Evolutionary conservation across 2,113 vertebrate genomes (phyloP), one percentile per base, ranked within the genome.

Genomic region (Petroica traversi): DNA sequence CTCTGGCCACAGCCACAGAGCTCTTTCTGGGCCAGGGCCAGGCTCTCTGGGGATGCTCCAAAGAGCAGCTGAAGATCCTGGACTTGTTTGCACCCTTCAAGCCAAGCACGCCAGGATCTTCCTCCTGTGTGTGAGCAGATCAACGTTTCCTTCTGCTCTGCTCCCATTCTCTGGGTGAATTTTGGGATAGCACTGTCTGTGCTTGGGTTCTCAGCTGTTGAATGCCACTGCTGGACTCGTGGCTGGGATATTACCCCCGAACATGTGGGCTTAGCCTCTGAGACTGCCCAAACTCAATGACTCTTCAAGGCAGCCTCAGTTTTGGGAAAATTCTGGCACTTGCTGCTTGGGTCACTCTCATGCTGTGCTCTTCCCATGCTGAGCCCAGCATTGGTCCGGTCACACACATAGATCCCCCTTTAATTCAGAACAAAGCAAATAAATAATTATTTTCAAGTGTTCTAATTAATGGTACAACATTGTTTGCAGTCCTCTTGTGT

Each of bases 31-130:
- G 58, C 45, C 38, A 61, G 0, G 1, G 17, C 82, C 67, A 43
- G 28, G 61, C 54, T 76, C 93, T 62, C 57, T 0, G 0, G 66
- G 57, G 62, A 46, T 4, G 29, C 19, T 62, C 25, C 3, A 5
- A 61, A 49, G 31, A 73, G 77, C 80, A 95, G 92, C 63, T 72
- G 85, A 74, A 78, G 58, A 76, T 64, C 49, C 59, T 88, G 91
- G 75, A 59, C 57, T 83, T 59, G 28, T 69, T 52, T 88, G 62
- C 63, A 34, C 48, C 66, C 75, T 82, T 36, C 61, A 67, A 71
- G 61, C 41, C 51, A 71, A 89, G 33, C 52, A 72, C 1, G 0
- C 33, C 14, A 24, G 52, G 48, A 67, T 71, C 14, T 82, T 28
- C 38, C 40, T 59, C 52, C 58, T 75, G 38, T 1, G 1, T 14